Evolutionary conservation across 1,140 invertebrate genomes (phyloP).

Genomic region (Drosophila gunungcola): DNA sequence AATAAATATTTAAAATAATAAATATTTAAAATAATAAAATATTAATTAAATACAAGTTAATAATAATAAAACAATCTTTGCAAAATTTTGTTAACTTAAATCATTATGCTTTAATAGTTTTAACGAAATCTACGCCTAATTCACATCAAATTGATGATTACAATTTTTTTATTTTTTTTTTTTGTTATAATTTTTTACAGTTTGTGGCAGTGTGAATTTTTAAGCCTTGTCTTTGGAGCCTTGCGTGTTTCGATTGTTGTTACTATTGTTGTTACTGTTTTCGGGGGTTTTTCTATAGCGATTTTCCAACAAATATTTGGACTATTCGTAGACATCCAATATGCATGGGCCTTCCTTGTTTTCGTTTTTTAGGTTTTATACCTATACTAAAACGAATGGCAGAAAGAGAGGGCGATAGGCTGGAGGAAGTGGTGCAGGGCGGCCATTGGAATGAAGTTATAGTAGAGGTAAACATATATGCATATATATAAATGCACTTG

Average conservation of each 20-base stretch:
- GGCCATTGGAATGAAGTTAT: conserved; percentile 69
- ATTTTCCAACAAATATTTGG: conserved; percentile 67
- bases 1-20: no score
- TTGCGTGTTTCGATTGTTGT: conserved; percentile 43
- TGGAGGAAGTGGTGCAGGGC: conserved; percentile 18
- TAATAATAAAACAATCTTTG: no score
- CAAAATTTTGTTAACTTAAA: no score
- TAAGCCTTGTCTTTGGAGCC: conserved; percentile 39
- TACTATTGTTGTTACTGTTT: conserved; percentile 32
- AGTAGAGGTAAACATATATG: conserved; percentile 29
- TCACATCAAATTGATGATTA: no score
- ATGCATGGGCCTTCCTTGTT: conserved; percentile 18
- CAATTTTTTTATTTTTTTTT: no score
- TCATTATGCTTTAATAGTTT: no score
- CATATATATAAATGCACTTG: conserved; percentile 13
- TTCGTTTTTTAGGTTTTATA: conserved; percentile 12
- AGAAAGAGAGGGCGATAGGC: not conserved
- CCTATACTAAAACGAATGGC: not conserved
- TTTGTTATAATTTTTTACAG: not conserved
- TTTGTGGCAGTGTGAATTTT: conserved; percentile 13
- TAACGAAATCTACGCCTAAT: no score
- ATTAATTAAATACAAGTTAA: no score
- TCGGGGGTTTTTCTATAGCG: conserved; percentile 9
- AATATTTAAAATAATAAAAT: no score
- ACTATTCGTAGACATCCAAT: conserved; percentile 56